Evolutionary conservation across 2,797 vertebrate genomes (phyloP).

Genomic region (Sebastes paucispinis): DNA sequence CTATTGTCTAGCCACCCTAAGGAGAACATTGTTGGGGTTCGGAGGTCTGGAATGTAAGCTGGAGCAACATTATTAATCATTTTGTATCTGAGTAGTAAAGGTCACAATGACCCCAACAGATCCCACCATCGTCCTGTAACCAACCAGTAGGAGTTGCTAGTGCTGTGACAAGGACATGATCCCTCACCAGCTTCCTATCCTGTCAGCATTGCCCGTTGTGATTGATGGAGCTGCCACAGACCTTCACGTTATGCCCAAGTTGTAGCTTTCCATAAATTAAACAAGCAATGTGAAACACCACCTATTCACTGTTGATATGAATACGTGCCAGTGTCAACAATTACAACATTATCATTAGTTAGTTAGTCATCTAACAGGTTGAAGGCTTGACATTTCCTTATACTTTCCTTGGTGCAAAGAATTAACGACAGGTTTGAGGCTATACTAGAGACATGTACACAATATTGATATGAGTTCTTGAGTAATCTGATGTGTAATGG

Average conservation of each 20-base stretch:
- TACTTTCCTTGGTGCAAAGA: neutral
- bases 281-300: neutral
- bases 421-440: neutral
- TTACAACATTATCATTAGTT: neutral
- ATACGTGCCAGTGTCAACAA: neutral
- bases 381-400: neutral
- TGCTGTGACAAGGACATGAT: neutral
- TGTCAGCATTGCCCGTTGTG: neutral
- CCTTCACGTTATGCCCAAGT: neutral
- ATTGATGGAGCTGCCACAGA: neutral
- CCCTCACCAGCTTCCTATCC: neutral
- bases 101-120: neutral
- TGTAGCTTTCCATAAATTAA: neutral
- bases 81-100: neutral
- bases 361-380: neutral
- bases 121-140: neutral
- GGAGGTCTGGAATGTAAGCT: neutral
- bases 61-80: neutral
- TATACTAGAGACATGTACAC: neutral
- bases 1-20: neutral
- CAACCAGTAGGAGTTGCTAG: neutral
- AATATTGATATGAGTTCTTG: neutral
- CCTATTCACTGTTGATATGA: neutral
- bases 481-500: neutral
- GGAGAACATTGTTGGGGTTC: neutral